These are phyloP conservation scores for Acromyrmex charruanus DNA, from an alignment of 1,140 invertebrate species.

Conservation along the genomic window DNA sequence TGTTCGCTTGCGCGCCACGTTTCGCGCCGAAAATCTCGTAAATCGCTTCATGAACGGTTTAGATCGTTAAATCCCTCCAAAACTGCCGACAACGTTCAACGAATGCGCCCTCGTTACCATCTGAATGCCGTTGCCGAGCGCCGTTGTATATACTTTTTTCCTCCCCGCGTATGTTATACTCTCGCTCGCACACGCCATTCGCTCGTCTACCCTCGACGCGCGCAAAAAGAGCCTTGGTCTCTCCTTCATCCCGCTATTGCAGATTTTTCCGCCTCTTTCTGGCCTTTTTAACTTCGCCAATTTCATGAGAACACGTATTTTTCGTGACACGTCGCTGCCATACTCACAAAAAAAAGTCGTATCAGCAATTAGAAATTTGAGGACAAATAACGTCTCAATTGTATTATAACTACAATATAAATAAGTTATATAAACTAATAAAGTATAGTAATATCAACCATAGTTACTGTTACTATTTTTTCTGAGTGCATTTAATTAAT, in stretches of 20 bases:
- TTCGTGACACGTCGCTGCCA: neutral
- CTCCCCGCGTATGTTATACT: neutral
- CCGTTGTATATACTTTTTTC: constrained; percentile 32
- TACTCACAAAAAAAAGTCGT: too few species aligned
- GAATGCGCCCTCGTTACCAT: constrained; percentile 60
- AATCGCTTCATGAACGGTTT: constrained; percentile 51
- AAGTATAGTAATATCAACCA: too few species aligned
- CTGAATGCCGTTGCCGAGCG: constrained; percentile 55
- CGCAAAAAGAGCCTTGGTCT: constrained; percentile 19
- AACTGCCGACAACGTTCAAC: constrained; percentile 56
- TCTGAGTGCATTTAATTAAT: too few species aligned
- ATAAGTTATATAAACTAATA: too few species aligned
- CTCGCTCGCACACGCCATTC: neutral
- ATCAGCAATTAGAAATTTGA: too few species aligned
- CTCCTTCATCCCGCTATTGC: neutral
- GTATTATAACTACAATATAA: too few species aligned
- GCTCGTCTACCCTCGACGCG: neutral
- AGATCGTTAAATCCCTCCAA: constrained; percentile 61
- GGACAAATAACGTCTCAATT: too few species aligned
- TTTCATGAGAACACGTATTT: constrained; percentile 19
- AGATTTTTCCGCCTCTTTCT: constrained; percentile 3
- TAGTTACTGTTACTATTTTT: too few species aligned
- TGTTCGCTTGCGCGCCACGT: neutral
- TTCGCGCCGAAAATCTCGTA: constrained; percentile 54
- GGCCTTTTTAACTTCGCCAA: constrained; percentile 30